These are phyloP conservation scores for Mormyrus iriodes DNA, from an alignment of 2,113 vertebrate species.

Conservation along the genomic window DNA sequence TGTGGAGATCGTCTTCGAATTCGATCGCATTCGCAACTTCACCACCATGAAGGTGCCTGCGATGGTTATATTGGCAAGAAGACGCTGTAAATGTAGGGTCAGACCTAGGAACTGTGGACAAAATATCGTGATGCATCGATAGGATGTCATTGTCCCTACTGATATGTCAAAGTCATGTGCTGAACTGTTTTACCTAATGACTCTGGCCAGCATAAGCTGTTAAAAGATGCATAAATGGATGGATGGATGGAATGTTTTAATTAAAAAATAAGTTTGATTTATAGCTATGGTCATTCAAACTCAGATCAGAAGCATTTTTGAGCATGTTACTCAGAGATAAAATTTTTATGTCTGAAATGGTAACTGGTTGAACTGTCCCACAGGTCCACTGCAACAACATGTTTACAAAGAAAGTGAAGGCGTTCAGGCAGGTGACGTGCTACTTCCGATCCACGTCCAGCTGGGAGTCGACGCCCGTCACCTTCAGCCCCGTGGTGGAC, in stretches of 20 bases:
- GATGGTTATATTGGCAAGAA: not conserved
- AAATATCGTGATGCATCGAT: not conserved
- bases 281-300: not conserved
- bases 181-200: not conserved
- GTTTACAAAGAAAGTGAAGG: slow-evolving; percentile 83
- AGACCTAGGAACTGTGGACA: not conserved
- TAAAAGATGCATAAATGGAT: not conserved
- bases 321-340: not conserved
- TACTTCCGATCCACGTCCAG: slow-evolving; percentile 78
- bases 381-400: slow-evolving; percentile 97
- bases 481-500: slow-evolving; percentile 72
- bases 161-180: not conserved
- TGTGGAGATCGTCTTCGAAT: slow-evolving; percentile 88
- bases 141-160: not conserved
- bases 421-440: slow-evolving; percentile 85
- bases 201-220: not conserved
- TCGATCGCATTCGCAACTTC: slow-evolving; percentile 88
- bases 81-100: not conserved
- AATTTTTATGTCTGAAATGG: not conserved
- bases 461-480: slow-evolving; percentile 74
- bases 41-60: slow-evolving; percentile 85
- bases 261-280: not conserved
- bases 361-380: slow-evolving; percentile 1
- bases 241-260: not conserved
- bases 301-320: not conserved